A percentile compares a stretch with the other conserved stretches of the same genome.
phyloP scores from a whole-genome alignment of 2,113 vertebrate species.

The Lasiurus cinereus region DNA sequence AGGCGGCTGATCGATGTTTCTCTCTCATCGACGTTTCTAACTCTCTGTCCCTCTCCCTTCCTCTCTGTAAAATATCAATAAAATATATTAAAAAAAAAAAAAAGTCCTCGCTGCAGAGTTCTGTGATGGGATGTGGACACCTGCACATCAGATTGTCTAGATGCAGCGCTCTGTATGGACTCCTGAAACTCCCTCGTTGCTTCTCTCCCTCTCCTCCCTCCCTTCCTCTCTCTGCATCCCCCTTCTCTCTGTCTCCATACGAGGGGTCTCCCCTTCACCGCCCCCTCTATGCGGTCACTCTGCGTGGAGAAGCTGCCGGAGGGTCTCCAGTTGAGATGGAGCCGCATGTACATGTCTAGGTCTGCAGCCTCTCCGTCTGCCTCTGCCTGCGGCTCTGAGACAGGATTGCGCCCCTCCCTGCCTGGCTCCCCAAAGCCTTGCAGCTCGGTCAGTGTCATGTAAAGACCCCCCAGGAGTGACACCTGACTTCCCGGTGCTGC shows the following conservation, averaged over 20 bases:
- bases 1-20: too few species aligned
- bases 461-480: not conserved
- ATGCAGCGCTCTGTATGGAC: not conserved
- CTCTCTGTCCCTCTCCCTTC: too few species aligned
- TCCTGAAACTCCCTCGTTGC: not conserved
- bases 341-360: not conserved
- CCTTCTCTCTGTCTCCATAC: not conserved
- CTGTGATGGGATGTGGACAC: not conserved
- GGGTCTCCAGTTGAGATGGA: not conserved
- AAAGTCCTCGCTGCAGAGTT: not conserved
- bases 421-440: not conserved
- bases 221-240: not conserved
- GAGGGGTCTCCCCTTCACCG: not conserved
- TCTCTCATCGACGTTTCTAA: too few species aligned
- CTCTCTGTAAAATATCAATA: too few species aligned
- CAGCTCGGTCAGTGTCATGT: not conserved
- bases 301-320: not conserved
- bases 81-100: too few species aligned
- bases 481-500: not conserved
- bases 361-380: not conserved
- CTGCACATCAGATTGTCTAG: not conserved
- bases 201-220: not conserved
- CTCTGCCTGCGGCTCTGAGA: not conserved
- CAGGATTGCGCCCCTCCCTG: not conserved
- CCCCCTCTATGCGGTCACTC: not conserved